Evolutionary conservation across 2,888 invertebrate species (phyloP), one percentile per base, ranked within the genome.

Genomic region (Nipponacmea schrenckii): DNA sequence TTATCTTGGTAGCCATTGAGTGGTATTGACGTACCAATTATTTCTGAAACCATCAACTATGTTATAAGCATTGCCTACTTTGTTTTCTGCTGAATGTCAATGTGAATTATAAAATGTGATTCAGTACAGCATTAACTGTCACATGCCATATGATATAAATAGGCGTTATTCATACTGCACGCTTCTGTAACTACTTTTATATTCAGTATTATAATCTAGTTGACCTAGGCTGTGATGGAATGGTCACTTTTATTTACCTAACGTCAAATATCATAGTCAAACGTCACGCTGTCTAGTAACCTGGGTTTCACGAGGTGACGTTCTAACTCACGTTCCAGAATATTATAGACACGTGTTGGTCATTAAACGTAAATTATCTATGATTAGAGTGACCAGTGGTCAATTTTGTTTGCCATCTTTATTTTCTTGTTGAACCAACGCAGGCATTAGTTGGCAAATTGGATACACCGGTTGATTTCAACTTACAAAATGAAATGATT

Each of bases 361-460:
- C 56, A 56, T 56, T 56, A 56, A 56, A 56, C 56, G 56, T 56
- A 56, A 20, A 56, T 56, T 56, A 56, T 56, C 56, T 15, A 24
- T 56, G 56, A 56, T 56, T 56, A 56, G 20, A 20, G 20, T 56
- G 56, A 56, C 24, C 56, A 56, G 12, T 24, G 56, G 56, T 24
- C 56, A 56, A 24, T 24, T 20, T 56, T 56, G 56, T 56, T 56
- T 56, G 56, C 24, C 56, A 39, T 39, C 39, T 39, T 39, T 39
- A 39, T 39, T 39, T 39, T 39, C 39, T 39, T 39, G 39, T 39
- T 39, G 39, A 39, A 39, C 39, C 39, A 39, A 39, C 39, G 39
- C 39, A 39, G 39, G 39, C 39, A 39, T 39, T 39, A 39, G 10
- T 39, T 0, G 8, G 10, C 39, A 39, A 31, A n/a, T n/a, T n/a